Conservation (phyloP, 2,797 vertebrate genomes). For the Lithobates pipiens region DNA sequence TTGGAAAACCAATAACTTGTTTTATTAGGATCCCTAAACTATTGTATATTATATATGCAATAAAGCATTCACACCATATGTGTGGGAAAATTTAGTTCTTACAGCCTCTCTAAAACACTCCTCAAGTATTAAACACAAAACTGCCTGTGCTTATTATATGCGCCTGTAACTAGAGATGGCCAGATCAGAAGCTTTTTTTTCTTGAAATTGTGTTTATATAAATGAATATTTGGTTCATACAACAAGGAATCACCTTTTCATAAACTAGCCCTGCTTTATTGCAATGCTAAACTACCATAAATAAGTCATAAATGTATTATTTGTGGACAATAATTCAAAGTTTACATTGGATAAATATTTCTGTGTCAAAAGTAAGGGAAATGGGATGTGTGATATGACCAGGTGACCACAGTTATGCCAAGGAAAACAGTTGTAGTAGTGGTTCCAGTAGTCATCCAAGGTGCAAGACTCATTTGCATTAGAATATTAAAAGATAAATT, state of each 20-base stretch:
- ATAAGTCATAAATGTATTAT: too few species aligned
- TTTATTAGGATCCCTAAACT: conserved; percentile 18
- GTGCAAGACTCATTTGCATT: too few species aligned
- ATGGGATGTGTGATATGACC: too few species aligned
- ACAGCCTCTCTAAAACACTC: conserved; percentile 2
- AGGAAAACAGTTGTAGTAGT: too few species aligned
- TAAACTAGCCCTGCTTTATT: neutral
- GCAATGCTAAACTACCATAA: too few species aligned
- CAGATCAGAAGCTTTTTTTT: neutral
- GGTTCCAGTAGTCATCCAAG: too few species aligned
- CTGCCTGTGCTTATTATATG: conserved; percentile 12
- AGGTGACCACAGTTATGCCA: too few species aligned
- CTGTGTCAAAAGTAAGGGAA: too few species aligned
- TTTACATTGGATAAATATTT: too few species aligned
- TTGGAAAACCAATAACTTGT: conserved; percentile 16
- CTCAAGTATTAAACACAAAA: neutral
- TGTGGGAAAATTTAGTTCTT: conserved; percentile 1
- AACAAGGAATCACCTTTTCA: neutral
- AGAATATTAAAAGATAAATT: too few species aligned
- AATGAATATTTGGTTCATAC: neutral
- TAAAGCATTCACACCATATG: conserved; percentile 12
- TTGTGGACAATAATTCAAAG: too few species aligned
- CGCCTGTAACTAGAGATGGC: neutral
- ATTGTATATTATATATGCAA: conserved; percentile 23
- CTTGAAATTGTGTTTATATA: too few species aligned